Evolutionary conservation across 2,888 invertebrate species (phyloP).

Genomic region (Pammene aurita): DNA sequence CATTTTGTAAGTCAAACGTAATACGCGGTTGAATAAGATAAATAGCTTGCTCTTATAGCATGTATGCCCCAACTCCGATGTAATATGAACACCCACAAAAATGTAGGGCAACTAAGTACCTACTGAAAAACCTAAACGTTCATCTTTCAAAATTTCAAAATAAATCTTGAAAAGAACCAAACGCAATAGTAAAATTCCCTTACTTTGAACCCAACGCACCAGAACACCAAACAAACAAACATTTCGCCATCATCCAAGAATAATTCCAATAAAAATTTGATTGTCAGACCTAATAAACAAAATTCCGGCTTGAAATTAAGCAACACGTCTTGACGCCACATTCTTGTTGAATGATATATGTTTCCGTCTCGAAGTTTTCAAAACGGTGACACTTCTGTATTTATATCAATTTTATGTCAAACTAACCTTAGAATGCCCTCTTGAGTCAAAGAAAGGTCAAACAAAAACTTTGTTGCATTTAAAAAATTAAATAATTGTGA

Average conservation of each 20-base stretch:
- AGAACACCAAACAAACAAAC: slow-evolving; percentile 14
- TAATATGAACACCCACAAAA: too few relatives aligned
- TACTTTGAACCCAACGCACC: slow-evolving; percentile 19
- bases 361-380: slow-evolving; percentile 20
- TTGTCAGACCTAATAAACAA: slow-evolving; percentile 37
- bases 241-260: slow-evolving; percentile 26
- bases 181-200: slow-evolving; percentile 14
- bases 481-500: not conserved
- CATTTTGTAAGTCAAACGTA: not conserved
- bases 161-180: slow-evolving; percentile 21
- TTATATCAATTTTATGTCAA: slow-evolving; percentile 14
- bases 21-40: too few relatives aligned
- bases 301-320: slow-evolving; percentile 33
- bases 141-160: slow-evolving; percentile 17
- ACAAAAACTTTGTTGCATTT: not conserved
- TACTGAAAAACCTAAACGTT: not conserved
- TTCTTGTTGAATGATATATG: slow-evolving; percentile 36
- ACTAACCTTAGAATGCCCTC: not conserved
- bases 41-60: too few relatives aligned
- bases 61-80: too few relatives aligned
- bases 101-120: too few relatives aligned
- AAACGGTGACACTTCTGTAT: slow-evolving; percentile 16
- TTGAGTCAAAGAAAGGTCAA: not conserved
- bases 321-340: slow-evolving; percentile 21
- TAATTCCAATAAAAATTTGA: slow-evolving; percentile 34